Evolutionary conservation across 2,797 vertebrate genomes (phyloP).

Genomic region (Coendou prehensilis): DNA sequence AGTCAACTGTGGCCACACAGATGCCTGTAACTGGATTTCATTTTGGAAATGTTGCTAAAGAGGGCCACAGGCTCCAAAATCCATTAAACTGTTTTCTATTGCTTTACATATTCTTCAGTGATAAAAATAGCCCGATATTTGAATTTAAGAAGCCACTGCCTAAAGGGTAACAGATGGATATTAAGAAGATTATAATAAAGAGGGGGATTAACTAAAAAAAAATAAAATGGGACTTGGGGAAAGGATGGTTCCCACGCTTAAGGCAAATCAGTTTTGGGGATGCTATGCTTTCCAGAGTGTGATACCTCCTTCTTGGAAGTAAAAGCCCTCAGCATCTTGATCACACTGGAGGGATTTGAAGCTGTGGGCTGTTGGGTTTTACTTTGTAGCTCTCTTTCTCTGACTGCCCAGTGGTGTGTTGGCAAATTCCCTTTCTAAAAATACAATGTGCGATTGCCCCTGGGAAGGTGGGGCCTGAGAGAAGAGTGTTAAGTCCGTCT

Average conservation of each 20-base stretch:
- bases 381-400: not conserved
- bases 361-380: constrained; percentile 21
- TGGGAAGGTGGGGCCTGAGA: not conserved
- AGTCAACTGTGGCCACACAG: constrained; percentile 86
- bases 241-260: constrained; percentile 80
- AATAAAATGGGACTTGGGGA: constrained; percentile 78
- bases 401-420: not conserved
- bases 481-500: too few relatives aligned
- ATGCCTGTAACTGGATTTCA: constrained; percentile 90
- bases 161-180: constrained; percentile 91
- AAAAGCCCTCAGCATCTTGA: constrained; percentile 53
- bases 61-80: constrained; percentile 89
- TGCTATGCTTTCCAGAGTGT: constrained; percentile 71
- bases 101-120: constrained; percentile 90
- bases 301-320: constrained; percentile 67
- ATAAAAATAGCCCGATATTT: constrained; percentile 91
- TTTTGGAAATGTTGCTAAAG: constrained; percentile 90
- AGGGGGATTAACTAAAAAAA: constrained; percentile 86
- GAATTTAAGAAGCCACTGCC: constrained; percentile 90
- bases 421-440: constrained; percentile 46
- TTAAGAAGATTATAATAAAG: constrained; percentile 91
- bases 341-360: constrained; percentile 14
- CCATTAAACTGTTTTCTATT: constrained; percentile 91
- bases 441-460: not conserved
- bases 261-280: constrained; percentile 78